Base-by-base conservation (phyloP, 2,113 vertebrate genomes). In the Corythaixoides concolor region DNA sequence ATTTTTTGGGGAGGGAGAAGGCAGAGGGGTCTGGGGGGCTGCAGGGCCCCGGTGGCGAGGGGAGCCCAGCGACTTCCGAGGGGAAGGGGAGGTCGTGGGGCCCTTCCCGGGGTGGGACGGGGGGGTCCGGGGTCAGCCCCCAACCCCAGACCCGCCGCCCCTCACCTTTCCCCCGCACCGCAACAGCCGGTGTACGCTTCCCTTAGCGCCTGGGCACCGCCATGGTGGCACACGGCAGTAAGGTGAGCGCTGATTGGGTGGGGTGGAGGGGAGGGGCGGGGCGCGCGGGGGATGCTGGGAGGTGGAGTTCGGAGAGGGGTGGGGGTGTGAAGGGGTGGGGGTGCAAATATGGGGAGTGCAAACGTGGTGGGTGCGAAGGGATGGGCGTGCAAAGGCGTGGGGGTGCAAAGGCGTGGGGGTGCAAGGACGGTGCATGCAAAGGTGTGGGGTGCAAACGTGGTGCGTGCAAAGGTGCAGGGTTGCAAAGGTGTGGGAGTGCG, bases 191-290 rank as follows among this genome's bases (percentile, higher is more conserved):
- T 20, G 5, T 39, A 19, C 18, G 18, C 64, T 11, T 3, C 60
- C 30, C 49, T 85, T 52, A 91, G 9, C 9, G 39, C 79, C 84
- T 78, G 94, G 80, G 26, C 70, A 78, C n/a, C 96, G 93, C 97
- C 97, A 98, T 98, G 20, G 75, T 93, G 52, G 39, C 62, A 89
- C 96, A 59, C 43, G 30, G 39, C 35, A 97, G 93, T 55, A 82
- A 97, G 8, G 7, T 50, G 32, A 4, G 20, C 85, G 68, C 32
- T 88, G 92, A 98, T 97, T 98, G 97, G 97, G 13, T 49, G 23
- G 11, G 2, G 16, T n/a, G n/a, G n/a, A n/a, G 14, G 12, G 18
- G 39, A 13, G 6, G 5, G 5, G 32, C 3, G 8, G 28, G 14
- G n/a, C n/a, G 37, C 81, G 37, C 66, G 26, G 58, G 58, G 79